Percentiles rank a stretch among this genome's conserved stretches.
phyloP scores from a whole-genome alignment of 2,113 vertebrate species.

The Bothrops jararaca region DNA sequence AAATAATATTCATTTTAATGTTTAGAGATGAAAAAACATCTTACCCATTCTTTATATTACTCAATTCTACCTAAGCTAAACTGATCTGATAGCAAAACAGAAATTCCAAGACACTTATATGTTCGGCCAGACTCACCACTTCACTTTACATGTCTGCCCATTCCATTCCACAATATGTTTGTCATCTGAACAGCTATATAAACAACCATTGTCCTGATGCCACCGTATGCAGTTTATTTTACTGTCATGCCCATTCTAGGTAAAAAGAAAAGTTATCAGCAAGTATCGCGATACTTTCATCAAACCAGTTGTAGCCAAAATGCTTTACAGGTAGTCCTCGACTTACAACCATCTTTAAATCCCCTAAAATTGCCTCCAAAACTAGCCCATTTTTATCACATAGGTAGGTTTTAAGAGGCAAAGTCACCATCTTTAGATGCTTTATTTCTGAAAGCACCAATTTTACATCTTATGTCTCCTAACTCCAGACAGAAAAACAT shows the following conservation, averaged over 20 bases:
- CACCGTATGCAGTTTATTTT: slow-evolving; percentile 85
- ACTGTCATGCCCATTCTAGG: slow-evolving; percentile 72
- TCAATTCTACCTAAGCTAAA: neutral
- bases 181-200: slow-evolving; percentile 91
- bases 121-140: slow-evolving; percentile 69
- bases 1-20: neutral
- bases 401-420: neutral
- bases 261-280: neutral
- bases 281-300: neutral
- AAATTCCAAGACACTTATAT: neutral
- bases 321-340: neutral
- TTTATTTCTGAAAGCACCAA: neutral
- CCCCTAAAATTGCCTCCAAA: neutral
- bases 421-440: neutral
- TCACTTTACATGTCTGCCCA: slow-evolving; percentile 80
- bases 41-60: neutral
- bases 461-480: neutral
- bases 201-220: slow-evolving; percentile 79
- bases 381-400: neutral
- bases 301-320: neutral
- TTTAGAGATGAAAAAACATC: neutral
- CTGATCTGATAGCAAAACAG: neutral
- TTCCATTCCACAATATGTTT: slow-evolving; percentile 89
- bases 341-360: neutral
- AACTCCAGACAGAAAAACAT: neutral